A percentile compares a stretch with the other conserved stretches of the same genome.
phyloP scores from a whole-genome alignment of 2,888 invertebrate species.

The Tolmerus cingulatus region DNA sequence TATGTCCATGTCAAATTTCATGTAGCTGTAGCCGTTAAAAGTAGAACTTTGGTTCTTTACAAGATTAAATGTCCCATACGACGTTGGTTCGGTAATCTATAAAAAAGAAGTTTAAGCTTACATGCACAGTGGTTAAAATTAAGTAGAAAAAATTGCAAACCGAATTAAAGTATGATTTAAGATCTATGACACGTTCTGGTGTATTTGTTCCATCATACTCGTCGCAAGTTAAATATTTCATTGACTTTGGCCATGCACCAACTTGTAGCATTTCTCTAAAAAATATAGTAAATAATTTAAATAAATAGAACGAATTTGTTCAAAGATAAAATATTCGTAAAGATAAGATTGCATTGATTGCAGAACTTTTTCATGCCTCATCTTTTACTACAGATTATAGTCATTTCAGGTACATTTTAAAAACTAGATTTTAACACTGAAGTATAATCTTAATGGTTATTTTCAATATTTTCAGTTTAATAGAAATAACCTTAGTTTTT shows the following conservation, averaged over 20 bases:
- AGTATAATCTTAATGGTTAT: no score
- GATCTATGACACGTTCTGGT: slow-evolving; percentile 75
- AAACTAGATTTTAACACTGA: no score
- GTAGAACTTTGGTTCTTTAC: slow-evolving; percentile 68
- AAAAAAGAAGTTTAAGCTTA: neutral
- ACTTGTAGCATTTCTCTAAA: slow-evolving; percentile 74
- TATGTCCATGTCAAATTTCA: slow-evolving; percentile 78
- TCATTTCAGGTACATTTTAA: no score
- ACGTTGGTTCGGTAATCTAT: slow-evolving; percentile 71
- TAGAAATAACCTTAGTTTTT: no score
- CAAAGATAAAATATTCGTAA: no score
- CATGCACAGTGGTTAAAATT: neutral
- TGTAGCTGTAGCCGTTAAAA: slow-evolving; percentile 75
- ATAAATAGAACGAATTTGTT: neutral
- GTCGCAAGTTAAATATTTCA: slow-evolving; percentile 79
- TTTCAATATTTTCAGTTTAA: no score
- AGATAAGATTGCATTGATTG: no score
- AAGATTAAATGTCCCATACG: slow-evolving; percentile 74
- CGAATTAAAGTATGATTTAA: slow-evolving; percentile 74
- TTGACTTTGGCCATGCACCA: slow-evolving; percentile 77
- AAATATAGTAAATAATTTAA: slow-evolving; percentile 28
- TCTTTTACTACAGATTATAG: no score
- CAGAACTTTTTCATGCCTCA: no score
- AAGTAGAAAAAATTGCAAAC: slow-evolving; percentile 62
- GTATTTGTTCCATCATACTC: slow-evolving; percentile 80